These are phyloP conservation scores for Drosophila lini DNA, from an alignment of 1,140 invertebrate genomes.

Conservation along the genomic window DNA sequence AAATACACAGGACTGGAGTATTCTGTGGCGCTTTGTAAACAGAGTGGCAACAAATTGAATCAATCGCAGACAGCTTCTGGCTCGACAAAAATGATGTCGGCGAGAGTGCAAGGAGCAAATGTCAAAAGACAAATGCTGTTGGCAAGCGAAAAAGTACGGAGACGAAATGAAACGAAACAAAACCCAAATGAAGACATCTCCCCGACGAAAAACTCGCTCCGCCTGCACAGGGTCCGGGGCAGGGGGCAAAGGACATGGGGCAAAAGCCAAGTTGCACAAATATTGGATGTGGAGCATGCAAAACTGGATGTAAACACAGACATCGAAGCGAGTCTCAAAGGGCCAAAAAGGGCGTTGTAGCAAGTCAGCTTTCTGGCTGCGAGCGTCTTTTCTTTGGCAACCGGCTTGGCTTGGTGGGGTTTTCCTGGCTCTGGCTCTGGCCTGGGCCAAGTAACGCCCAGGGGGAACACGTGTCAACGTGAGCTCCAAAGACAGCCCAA, in stretches of 20 bases:
- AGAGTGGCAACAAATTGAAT: constrained; percentile 53
- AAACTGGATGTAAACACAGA: constrained; percentile 71
- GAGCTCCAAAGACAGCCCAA: constrained; percentile 43
- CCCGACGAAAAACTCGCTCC: constrained; percentile 30
- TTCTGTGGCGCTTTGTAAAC: constrained; percentile 36
- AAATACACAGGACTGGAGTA: constrained; percentile 1
- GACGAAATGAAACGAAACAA: constrained; percentile 27
- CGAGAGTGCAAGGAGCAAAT: constrained; percentile 54
- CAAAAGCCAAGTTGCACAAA: constrained; percentile 65
- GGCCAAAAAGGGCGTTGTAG: constrained; percentile 50
- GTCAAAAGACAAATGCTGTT: constrained; percentile 68
- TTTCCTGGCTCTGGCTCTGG: constrained; percentile 3
- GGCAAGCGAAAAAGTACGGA: constrained; percentile 38
- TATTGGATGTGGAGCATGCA: constrained; percentile 64
- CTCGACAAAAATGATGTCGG: constrained; percentile 48
- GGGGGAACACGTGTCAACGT: constrained; percentile 70
- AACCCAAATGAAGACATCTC: constrained; percentile 44
- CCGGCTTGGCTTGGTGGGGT: constrained; percentile 4
- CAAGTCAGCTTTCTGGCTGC: constrained; percentile 56
- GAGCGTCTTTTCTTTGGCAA: constrained; percentile 54
- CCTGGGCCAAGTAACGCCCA: constrained; percentile 43
- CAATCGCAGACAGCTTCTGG: constrained; percentile 38
- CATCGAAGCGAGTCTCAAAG: constrained; percentile 54
- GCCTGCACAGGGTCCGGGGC: constrained; percentile 3
- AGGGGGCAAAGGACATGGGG: constrained; percentile 21